These are phyloP conservation scores for Digitonthophagus gazella DNA, from an alignment of 2,888 invertebrate species.

Conservation along the genomic window DNA sequence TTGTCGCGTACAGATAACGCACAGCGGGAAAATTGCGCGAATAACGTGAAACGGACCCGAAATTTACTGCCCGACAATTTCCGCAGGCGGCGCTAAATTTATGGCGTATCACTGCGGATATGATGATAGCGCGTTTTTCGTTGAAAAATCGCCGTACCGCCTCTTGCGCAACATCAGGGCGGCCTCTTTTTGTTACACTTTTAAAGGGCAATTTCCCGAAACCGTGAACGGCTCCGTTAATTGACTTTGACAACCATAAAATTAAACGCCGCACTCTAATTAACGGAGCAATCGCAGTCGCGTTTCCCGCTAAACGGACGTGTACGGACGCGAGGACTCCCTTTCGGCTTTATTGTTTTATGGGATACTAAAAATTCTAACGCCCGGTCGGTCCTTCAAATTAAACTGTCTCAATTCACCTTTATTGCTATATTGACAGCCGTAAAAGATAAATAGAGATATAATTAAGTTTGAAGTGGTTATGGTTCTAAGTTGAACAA, in stretches of 20 bases:
- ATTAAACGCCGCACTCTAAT: background rate
- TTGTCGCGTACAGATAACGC: background rate
- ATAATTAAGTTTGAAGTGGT: background rate
- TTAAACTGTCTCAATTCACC: conserved; percentile 10
- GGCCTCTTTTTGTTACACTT: background rate
- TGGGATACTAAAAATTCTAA: conserved; percentile 6
- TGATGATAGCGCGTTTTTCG: background rate
- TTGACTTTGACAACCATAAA: background rate
- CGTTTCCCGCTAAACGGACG: background rate
- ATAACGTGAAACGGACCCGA: background rate
- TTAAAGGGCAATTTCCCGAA: background rate
- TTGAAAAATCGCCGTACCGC: background rate
- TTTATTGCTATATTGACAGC: conserved; percentile 14
- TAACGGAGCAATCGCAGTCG: background rate
- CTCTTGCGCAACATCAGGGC: background rate
- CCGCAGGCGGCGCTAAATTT: background rate
- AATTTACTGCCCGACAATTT: background rate
- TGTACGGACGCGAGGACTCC: background rate
- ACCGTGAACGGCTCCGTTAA: background rate
- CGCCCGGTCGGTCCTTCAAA: background rate
- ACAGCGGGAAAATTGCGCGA: background rate
- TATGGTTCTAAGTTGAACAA: background rate
- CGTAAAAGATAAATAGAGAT: conserved; percentile 16
- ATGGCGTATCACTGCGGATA: background rate
- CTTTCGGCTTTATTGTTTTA: conserved; percentile 14